Evolutionary conservation across 2,797 vertebrate species (phyloP).

Genomic region (Hoplostethus atlanticus): DNA sequence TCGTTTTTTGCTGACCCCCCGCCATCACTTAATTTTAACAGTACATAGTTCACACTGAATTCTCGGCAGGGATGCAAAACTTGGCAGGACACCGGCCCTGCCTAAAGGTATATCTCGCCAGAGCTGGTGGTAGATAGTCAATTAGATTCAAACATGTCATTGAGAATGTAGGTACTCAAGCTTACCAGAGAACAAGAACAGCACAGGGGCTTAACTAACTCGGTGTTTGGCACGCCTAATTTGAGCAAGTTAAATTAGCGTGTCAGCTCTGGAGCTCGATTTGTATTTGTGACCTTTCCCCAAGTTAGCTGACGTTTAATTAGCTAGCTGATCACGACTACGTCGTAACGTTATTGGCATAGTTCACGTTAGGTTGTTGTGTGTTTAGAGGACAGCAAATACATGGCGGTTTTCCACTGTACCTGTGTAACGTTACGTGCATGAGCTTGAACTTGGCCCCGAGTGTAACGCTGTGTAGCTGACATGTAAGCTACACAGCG

Average conservation of each 20-base stretch:
- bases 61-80: too few species aligned
- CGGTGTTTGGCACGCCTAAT: too few species aligned
- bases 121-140: neutral
- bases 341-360: too few species aligned
- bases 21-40: too few species aligned
- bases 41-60: neutral
- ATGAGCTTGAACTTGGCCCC: slow-evolving; percentile 24
- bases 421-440: neutral
- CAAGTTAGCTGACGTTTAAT: neutral
- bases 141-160: neutral
- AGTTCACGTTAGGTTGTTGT: too few species aligned
- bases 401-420: neutral
- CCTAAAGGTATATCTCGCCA: neutral
- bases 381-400: too few species aligned
- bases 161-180: neutral
- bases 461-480: neutral
- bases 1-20: too few species aligned
- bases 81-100: neutral
- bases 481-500: slow-evolving; percentile 6
- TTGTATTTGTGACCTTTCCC: neutral
- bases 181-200: too few species aligned
- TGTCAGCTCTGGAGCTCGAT: neutral
- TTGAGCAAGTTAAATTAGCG: neutral
- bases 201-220: too few species aligned
- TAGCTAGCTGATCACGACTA: neutral